Evolutionary conservation across 2,797 vertebrate genomes (phyloP), one percentile per base, ranked within the genome.

Genomic region (Emydoidea blandingii): DNA sequence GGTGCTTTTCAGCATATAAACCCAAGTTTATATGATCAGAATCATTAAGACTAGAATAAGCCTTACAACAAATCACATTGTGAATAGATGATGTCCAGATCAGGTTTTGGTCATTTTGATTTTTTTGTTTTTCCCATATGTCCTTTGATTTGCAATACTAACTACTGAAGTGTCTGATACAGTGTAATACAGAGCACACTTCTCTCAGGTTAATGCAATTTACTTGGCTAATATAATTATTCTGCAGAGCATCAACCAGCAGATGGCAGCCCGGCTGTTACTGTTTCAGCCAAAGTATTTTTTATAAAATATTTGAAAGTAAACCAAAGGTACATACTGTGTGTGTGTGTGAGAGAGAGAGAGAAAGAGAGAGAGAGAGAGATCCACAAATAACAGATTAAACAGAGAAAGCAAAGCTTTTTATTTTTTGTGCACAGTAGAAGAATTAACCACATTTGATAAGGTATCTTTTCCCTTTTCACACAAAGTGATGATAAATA

Each of bases 221-320:
- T 82, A 81, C 41, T 12, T 10, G 8, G 56, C 86, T 95, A 91
- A 91, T 62, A 86, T 52, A 83, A 57, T 83, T 76, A 90, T 47
- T 56, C 16, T 10, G 68, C 14, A 34, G 37, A 53, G 83, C 89
- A 21, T 87, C 84, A 91, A 91, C 95, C 97, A 78, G 96, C 84
- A 98, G 95, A 91, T 90, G 94, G 93, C 94, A 92, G 78, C 91
- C 86, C 92, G 93, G 91, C 96, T 52, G 88, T 88, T 68, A 41
- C 91, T 14, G 25, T 47, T 34, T 49, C 92, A 23, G 59, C 56
- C 79, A 23, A 83, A 82, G 65, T 59, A 23, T 85, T 88, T 47
- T 86, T 84, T 62, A 91, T 91, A 83, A 89, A 93, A 88, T 37
- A 79, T 9, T 89, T 1, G 47, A 88, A 93, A 96, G 68, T 81